Conservation (phyloP, 2,888 invertebrate genomes). For the Acholoe squamosa region DNA sequence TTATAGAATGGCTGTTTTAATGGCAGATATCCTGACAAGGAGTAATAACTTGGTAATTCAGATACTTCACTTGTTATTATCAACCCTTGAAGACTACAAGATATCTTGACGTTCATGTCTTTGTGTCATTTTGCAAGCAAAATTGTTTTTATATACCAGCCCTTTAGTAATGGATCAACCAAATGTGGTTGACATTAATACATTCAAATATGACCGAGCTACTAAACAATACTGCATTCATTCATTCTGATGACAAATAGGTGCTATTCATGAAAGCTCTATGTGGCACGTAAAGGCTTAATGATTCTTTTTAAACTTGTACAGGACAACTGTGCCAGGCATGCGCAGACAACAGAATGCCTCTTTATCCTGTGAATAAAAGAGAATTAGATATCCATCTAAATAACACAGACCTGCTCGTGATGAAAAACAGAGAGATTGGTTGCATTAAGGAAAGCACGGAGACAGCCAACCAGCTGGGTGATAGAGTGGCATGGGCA, state of each 20-base stretch:
- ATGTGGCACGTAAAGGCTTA: too few species aligned
- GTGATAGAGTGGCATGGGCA: not conserved
- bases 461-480: not conserved
- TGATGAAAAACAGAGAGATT: not conserved
- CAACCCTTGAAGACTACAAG: too few species aligned
- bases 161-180: too few species aligned
- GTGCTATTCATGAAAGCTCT: too few species aligned
- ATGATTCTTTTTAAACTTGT: not conserved
- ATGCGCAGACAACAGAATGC: not conserved
- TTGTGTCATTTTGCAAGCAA: too few species aligned
- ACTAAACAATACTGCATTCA: too few species aligned
- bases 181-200: too few species aligned
- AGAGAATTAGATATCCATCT: slow-evolving; percentile 21
- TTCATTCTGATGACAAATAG: too few species aligned
- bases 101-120: too few species aligned
- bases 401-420: not conserved
- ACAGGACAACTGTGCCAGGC: not conserved
- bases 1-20: not conserved
- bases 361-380: not conserved
- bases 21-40: not conserved
- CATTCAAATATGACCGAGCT: too few species aligned
- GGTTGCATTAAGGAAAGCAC: not conserved
- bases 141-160: too few species aligned
- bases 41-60: slow-evolving; percentile 27
- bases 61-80: too few species aligned